Percentiles rank a stretch among this genome's conserved stretches.
Evolutionary conservation across 2,888 invertebrate species (phyloP).

Genomic region (Dynastes grantii): DNA sequence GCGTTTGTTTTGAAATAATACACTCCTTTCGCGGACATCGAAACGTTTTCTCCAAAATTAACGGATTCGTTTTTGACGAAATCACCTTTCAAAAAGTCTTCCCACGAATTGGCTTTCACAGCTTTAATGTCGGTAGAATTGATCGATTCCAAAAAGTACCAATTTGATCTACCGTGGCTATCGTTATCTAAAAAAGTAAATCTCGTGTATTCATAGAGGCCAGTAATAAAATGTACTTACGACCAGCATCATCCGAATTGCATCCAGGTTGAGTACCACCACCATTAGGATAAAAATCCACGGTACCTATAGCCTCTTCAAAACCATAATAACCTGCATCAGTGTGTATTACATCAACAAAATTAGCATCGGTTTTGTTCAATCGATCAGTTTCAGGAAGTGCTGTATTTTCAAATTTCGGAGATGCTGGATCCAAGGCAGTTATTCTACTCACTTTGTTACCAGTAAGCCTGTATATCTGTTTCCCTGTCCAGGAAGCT

Average conservation of each 20-base stretch:
- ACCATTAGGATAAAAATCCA: conserved; percentile 70
- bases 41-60: conserved; percentile 42
- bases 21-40: conserved; percentile 24
- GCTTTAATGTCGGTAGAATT: conserved; percentile 39
- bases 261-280: conserved; percentile 70
- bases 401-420: conserved; percentile 60
- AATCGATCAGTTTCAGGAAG: conserved; percentile 64
- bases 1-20: conserved; percentile 48
- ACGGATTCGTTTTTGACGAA: conserved; percentile 13
- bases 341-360: conserved; percentile 69
- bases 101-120: conserved; percentile 39
- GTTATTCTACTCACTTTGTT: conserved; percentile 70
- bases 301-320: conserved; percentile 65
- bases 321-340: conserved; percentile 69
- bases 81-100: conserved; percentile 41
- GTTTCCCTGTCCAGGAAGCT: conserved; percentile 64
- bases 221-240: conserved; percentile 53
- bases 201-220: neutral
- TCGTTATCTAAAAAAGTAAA: conserved; percentile 50
- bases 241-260: conserved; percentile 54
- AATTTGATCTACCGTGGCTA: conserved; percentile 56
- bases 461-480: conserved; percentile 55
- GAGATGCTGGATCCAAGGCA: conserved; percentile 71
- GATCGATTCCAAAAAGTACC: conserved; percentile 49
- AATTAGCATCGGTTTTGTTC: conserved; percentile 66